Conservation (phyloP, 1,140 invertebrate genomes). For the Frieseomelitta varia region DNA sequence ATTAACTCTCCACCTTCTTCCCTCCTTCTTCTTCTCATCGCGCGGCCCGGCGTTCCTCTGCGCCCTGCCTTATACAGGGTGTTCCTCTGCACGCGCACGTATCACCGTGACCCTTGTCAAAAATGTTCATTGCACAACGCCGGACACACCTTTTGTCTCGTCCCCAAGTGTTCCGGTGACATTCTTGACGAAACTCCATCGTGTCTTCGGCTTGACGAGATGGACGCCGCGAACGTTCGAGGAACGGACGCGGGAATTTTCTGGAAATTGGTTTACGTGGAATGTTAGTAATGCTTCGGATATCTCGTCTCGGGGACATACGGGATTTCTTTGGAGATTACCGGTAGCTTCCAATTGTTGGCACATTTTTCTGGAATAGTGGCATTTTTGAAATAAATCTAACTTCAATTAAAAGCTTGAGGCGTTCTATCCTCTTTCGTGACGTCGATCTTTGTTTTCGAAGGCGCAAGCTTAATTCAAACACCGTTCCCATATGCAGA, state of each 20-base stretch:
- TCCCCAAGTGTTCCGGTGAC: not conserved
- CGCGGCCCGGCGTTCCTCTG: conserved; percentile 64
- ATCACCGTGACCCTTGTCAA: not conserved
- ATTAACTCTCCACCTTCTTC: conserved; percentile 81
- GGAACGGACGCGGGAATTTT: not conserved
- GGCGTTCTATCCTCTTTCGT: not conserved
- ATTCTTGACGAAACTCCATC: not conserved
- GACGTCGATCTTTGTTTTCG: too few species aligned
- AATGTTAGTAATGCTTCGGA: not conserved
- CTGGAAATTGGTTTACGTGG: not conserved
- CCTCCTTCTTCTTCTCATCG: conserved; percentile 74
- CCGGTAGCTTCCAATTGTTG: not conserved
- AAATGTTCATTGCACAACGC: conserved; percentile 17
- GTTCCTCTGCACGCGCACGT: conserved; percentile 51
- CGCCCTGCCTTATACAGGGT: conserved; percentile 71
- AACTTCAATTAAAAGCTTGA: too few species aligned
- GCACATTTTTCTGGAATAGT: not conserved
- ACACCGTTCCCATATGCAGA: too few species aligned
- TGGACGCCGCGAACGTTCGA: not conserved
- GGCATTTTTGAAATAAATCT: not conserved
- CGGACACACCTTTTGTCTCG: conserved; percentile 16
- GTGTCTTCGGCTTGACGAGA: not conserved
- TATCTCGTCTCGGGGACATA: not conserved
- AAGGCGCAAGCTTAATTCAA: too few species aligned
- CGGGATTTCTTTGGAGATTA: not conserved